These are phyloP conservation scores for Neomonachus schauinslandi DNA, from an alignment of 2,113 vertebrate species.

Conservation along the genomic window DNA sequence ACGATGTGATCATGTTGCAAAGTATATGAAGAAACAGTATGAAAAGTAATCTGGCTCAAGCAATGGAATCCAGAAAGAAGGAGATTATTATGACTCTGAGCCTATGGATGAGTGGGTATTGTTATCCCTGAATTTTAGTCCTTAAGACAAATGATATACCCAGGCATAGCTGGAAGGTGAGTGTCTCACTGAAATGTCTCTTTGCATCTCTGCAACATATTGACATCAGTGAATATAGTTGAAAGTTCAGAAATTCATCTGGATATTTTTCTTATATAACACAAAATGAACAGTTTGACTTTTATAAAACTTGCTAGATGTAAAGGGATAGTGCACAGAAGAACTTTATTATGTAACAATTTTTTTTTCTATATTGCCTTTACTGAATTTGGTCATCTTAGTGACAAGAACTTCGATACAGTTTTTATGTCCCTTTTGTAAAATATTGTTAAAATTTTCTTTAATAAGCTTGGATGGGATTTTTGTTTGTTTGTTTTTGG, in stretches of 20 bases:
- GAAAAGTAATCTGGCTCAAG: constrained; percentile 88
- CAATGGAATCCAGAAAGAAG: constrained; percentile 84
- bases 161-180: constrained; percentile 68
- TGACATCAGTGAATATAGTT: not conserved
- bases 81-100: constrained; percentile 85
- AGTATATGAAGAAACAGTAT: constrained; percentile 85
- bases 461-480: not conserved
- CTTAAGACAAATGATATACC: constrained; percentile 79
- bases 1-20: constrained; percentile 87
- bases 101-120: constrained; percentile 81
- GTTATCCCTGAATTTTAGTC: constrained; percentile 78
- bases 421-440: not conserved
- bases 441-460: constrained; percentile 10
- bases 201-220: not conserved
- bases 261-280: constrained; percentile 42
- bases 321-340: not conserved
- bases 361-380: not conserved
- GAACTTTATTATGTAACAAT: not conserved
- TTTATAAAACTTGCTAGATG: not conserved
- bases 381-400: constrained; percentile 18
- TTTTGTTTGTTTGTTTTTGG: not conserved
- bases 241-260: constrained; percentile 50
- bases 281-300: constrained; percentile 22
- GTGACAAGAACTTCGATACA: not conserved
- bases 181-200: not conserved